Evolutionary conservation across 2,888 invertebrate genomes (phyloP).

Genomic region (Amphipoea lucens): DNA sequence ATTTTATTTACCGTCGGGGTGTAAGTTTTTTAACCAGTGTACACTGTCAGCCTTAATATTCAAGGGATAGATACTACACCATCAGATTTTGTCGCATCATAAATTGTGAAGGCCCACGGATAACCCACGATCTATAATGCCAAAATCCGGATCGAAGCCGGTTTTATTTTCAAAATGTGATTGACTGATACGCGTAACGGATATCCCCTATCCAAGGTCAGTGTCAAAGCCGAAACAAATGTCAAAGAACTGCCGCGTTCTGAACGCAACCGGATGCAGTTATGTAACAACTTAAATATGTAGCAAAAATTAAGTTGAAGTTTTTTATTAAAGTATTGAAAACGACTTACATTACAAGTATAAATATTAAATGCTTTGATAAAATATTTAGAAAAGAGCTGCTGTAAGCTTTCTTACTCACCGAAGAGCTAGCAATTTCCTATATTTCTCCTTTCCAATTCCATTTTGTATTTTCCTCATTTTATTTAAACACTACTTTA

Average conservation of each 20-base stretch:
- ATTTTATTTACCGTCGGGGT: not conserved
- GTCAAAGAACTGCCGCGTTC: conserved; percentile 47
- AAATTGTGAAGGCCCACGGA: conserved; percentile 3
- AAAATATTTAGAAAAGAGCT: conserved; percentile 4
- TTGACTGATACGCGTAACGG: conserved; percentile 58
- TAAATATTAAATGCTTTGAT: conserved; percentile 18
- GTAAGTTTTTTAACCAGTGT: not conserved
- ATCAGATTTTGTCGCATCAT: not conserved
- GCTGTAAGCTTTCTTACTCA: not conserved
- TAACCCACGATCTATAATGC: conserved; percentile 1
- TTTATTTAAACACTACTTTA: not conserved
- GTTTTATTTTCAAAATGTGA: conserved; percentile 42
- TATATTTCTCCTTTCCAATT: not conserved
- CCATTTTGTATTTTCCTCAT: not conserved
- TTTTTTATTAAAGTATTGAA: not conserved
- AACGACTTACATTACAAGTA: not conserved
- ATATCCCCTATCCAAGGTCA: conserved; percentile 67
- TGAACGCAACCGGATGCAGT: conserved; percentile 50
- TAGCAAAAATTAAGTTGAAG: not conserved
- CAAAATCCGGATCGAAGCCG: conserved; percentile 34
- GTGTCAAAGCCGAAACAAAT: conserved; percentile 61
- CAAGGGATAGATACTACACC: not conserved
- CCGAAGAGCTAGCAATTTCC: not conserved
- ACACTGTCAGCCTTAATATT: not conserved
- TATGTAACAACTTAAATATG: conserved; percentile 39